Evolutionary conservation across 2,888 invertebrate genomes (phyloP).

Genomic region (Gymnoscelis rufifasciata): DNA sequence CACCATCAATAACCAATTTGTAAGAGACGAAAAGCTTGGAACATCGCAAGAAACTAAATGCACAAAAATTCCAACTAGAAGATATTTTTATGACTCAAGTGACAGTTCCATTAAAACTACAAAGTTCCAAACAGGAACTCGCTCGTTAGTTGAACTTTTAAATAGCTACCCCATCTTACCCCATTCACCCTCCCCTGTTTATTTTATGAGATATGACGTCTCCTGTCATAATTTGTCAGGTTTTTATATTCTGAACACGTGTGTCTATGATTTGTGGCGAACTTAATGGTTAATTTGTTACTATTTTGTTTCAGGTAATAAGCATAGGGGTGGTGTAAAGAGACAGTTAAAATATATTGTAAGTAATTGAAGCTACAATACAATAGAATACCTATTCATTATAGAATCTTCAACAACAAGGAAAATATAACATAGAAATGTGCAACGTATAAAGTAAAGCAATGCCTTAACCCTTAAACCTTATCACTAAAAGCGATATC

Average conservation of each 20-base stretch:
- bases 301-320: conserved; percentile 23
- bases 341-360: background rate
- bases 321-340: background rate
- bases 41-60: too few species aligned
- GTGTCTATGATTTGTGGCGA: background rate
- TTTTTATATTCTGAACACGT: conserved; percentile 22
- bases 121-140: background rate
- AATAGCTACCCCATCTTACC: conserved; percentile 43
- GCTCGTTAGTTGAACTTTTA: background rate
- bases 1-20: too few species aligned
- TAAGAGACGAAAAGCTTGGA: too few species aligned
- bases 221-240: conserved; percentile 24
- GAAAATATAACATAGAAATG: too few species aligned
- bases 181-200: conserved; percentile 56
- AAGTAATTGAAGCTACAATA: too few species aligned
- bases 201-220: conserved; percentile 64
- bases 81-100: background rate
- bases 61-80: background rate
- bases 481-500: too few species aligned
- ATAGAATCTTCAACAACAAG: too few species aligned
- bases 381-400: too few species aligned
- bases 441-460: too few species aligned
- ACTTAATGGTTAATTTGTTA: conserved; percentile 3
- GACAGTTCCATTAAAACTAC: background rate
- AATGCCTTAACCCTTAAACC: too few species aligned